A percentile compares a stretch with the other conserved stretches of the same genome.
These are phyloP conservation scores for Neoniphon sammara DNA, from an alignment of 2,797 vertebrate species.

Conservation along the genomic window DNA sequence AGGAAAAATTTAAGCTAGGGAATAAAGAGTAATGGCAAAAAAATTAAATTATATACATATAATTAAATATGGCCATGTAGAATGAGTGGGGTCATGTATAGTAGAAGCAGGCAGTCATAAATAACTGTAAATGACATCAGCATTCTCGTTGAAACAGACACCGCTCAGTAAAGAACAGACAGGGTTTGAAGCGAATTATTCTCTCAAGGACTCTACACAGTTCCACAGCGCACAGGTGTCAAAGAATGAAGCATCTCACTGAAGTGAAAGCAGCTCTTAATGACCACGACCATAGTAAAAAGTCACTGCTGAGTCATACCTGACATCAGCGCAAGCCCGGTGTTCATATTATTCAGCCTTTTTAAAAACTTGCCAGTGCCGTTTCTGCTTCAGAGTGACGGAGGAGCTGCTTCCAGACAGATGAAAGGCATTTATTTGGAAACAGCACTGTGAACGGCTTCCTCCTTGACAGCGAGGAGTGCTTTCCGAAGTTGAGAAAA, in stretches of 20 bases:
- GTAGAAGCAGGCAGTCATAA: too few relatives aligned
- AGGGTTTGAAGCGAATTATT: conserved; percentile 8
- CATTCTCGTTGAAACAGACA: too few relatives aligned
- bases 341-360: neutral
- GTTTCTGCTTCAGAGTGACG: neutral
- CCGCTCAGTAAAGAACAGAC: neutral
- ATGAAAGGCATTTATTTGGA: neutral
- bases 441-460: neutral
- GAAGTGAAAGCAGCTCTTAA: conserved; percentile 12
- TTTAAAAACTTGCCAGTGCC: neutral
- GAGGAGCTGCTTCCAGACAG: neutral
- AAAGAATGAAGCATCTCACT: conserved; percentile 9
- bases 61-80: too few relatives aligned
- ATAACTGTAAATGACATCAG: too few relatives aligned
- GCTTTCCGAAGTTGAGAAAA: neutral
- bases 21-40: too few relatives aligned
- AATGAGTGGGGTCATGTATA: too few relatives aligned
- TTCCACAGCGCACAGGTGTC: conserved; percentile 10
- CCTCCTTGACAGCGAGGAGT: too few relatives aligned
- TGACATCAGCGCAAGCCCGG: neutral
- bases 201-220: conserved; percentile 3
- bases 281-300: conserved; percentile 14
- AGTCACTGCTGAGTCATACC: conserved; percentile 32
- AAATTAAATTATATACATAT: too few relatives aligned
- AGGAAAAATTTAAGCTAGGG: too few relatives aligned